Conservation (phyloP, 2,888 invertebrate genomes). For the Shargacucullia verbasci region DNA sequence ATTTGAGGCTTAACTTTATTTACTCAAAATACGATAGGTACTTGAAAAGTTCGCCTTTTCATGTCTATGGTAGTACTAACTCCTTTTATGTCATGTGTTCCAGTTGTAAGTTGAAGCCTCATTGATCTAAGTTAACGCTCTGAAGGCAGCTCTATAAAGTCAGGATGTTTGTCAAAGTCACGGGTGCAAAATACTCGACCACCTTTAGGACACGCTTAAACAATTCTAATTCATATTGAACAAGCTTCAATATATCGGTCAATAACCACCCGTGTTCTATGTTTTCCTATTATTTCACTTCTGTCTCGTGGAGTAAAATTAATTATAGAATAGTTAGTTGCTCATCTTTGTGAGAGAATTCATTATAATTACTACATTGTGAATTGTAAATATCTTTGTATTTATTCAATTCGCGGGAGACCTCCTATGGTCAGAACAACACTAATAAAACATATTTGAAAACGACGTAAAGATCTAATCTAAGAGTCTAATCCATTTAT, state of each 20-base stretch:
- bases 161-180: conserved; percentile 68
- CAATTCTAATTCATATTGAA: conserved; percentile 60
- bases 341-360: conserved; percentile 16
- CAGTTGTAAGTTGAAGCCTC: conserved; percentile 3
- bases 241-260: conserved; percentile 63
- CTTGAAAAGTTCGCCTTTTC: conserved; percentile 3
- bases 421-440: too few relatives aligned
- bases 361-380: background rate
- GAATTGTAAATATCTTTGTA: too few relatives aligned
- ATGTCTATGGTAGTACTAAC: conserved; percentile 12
- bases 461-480: too few relatives aligned
- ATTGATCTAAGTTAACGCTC: conserved; percentile 32
- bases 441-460: too few relatives aligned
- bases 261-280: conserved; percentile 59
- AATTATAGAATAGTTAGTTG: conserved; percentile 12
- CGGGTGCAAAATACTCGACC: conserved; percentile 62
- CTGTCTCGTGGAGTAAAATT: conserved; percentile 19
- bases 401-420: too few relatives aligned
- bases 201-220: conserved; percentile 55
- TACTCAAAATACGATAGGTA: background rate
- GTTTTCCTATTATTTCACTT: conserved; percentile 63
- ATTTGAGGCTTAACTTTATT: background rate
- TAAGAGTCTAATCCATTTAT: too few relatives aligned
- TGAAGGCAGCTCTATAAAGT: conserved; percentile 48
- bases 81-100: conserved; percentile 13